A percentile compares a stretch with the other conserved stretches of the same genome.
Evolutionary conservation across 2,797 vertebrate species (phyloP).

Genomic region (Falco berigora): DNA sequence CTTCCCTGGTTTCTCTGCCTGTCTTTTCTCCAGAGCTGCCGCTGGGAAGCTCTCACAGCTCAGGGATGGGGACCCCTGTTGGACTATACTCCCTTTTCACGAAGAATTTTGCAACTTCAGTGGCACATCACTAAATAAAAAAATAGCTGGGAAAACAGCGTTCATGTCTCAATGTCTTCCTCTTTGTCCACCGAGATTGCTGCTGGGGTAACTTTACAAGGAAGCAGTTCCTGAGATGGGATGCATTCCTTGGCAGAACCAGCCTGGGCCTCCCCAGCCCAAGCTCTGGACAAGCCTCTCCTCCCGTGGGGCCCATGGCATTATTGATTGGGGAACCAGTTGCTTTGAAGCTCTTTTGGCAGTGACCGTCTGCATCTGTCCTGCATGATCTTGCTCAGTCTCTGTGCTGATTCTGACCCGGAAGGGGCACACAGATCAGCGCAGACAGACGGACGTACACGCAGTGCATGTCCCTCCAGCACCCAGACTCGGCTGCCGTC

Average conservation of each 20-base stretch:
- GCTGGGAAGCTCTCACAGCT: not conserved
- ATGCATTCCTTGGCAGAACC: not conserved
- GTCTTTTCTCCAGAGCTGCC: not conserved
- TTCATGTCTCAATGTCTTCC: not conserved
- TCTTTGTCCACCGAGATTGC: not conserved
- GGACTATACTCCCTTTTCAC: not conserved
- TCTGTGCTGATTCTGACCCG: not conserved
- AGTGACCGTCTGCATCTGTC: rapidly evolving
- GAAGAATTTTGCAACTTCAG: not conserved
- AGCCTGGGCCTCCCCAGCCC: not conserved
- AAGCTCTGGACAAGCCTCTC: not conserved
- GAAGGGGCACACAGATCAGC: not conserved
- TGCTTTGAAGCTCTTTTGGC: not conserved
- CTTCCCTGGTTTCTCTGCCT: rapidly evolving
- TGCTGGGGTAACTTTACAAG: not conserved
- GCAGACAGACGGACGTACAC: rapidly evolving
- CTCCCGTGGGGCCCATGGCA: not conserved
- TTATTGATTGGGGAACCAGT: too few relatives aligned
- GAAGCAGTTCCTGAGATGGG: not conserved
- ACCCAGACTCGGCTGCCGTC: rapidly evolving
- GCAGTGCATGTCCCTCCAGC: not conserved
- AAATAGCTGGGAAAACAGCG: not conserved
- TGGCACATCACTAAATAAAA: not conserved
- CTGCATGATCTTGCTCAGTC: not conserved
- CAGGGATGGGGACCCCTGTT: not conserved